These are phyloP conservation scores for Pagetopsis macropterus DNA, from an alignment of 2,797 vertebrate genomes.

Conservation along the genomic window DNA sequence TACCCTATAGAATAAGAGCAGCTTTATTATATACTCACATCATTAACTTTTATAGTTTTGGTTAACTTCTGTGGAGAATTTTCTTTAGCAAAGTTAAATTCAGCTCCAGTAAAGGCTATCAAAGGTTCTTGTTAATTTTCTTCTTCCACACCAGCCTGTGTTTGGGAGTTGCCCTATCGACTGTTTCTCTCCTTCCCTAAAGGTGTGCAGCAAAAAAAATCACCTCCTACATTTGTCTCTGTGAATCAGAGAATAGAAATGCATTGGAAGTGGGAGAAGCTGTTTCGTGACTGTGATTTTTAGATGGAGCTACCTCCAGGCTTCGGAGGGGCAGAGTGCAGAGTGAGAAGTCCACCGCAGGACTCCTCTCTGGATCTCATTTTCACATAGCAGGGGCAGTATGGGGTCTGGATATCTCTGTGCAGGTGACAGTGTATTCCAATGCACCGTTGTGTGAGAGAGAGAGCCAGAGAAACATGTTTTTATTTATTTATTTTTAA, in stretches of 20 bases:
- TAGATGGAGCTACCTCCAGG: slow-evolving; percentile 68
- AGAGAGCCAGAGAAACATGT: neutral
- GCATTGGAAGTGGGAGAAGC: slow-evolving; percentile 44
- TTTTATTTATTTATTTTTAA: neutral
- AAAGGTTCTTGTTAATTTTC: slow-evolving; percentile 74
- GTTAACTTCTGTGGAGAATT: slow-evolving; percentile 67
- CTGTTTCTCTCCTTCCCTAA: slow-evolving; percentile 51
- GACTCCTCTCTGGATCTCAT: slow-evolving; percentile 78
- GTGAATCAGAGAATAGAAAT: slow-evolving; percentile 51
- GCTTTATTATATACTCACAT: slow-evolving; percentile 67
- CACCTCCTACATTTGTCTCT: slow-evolving; percentile 26
- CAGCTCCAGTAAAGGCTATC: slow-evolving; percentile 64
- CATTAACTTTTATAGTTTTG: slow-evolving; percentile 75
- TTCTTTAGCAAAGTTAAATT: slow-evolving; percentile 62
- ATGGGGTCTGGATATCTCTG: slow-evolving; percentile 55
- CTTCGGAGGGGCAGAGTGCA: slow-evolving; percentile 68
- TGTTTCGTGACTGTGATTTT: slow-evolving; percentile 71
- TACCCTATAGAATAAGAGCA: slow-evolving; percentile 67
- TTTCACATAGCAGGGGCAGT: slow-evolving; percentile 79
- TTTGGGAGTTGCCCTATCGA: slow-evolving; percentile 61
- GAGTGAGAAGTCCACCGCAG: slow-evolving; percentile 73
- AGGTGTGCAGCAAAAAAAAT: slow-evolving; percentile 31
- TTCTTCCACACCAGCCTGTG: slow-evolving; percentile 39
- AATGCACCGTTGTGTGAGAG: slow-evolving; percentile 13
- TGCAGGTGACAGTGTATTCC: slow-evolving; percentile 53